Conservation (phyloP, 2,113 vertebrate species). For the Budorcas taxicolor region DNA sequence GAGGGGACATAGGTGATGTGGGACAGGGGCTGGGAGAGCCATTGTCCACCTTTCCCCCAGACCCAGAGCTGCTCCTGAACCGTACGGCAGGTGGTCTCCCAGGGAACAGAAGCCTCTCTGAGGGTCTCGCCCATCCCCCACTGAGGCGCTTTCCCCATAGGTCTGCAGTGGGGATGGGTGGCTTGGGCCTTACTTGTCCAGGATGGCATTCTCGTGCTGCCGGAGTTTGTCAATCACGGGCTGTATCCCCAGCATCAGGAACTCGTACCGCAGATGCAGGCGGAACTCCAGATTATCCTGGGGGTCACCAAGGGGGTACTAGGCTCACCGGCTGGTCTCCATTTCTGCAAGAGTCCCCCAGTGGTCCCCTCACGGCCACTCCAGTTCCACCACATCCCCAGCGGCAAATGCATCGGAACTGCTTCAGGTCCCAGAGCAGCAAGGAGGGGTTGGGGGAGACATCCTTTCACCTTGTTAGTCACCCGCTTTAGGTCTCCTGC, state of each 20-base stretch:
- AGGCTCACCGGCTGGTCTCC: neutral
- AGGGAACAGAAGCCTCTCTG: neutral
- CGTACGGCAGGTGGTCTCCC: neutral
- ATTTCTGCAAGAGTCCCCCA: neutral
- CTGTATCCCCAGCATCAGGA: slow-evolving; percentile 98
- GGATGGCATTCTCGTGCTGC: slow-evolving; percentile 93
- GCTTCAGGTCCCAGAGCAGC: neutral
- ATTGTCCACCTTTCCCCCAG: rapidly evolving
- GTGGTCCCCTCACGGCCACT: neutral
- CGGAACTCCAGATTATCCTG: slow-evolving; percentile 98
- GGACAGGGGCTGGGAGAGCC: neutral
- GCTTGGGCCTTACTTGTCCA: slow-evolving; percentile 88
- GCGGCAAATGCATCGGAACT: neutral
- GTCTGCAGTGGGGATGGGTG: neutral
- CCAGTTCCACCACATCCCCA: neutral
- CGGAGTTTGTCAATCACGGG: slow-evolving; percentile 96
- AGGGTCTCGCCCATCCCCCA: neutral
- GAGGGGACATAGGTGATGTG: neutral
- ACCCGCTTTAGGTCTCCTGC: neutral
- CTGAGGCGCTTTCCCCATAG: neutral
- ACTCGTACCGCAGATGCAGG: slow-evolving; percentile 95
- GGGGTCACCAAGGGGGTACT: neutral
- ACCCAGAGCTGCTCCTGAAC: neutral
- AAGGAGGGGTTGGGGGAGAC: neutral
- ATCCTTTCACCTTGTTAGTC: neutral